phyloP scores from a whole-genome alignment of 2,113 vertebrate genomes.

The Saguinus midas region DNA sequence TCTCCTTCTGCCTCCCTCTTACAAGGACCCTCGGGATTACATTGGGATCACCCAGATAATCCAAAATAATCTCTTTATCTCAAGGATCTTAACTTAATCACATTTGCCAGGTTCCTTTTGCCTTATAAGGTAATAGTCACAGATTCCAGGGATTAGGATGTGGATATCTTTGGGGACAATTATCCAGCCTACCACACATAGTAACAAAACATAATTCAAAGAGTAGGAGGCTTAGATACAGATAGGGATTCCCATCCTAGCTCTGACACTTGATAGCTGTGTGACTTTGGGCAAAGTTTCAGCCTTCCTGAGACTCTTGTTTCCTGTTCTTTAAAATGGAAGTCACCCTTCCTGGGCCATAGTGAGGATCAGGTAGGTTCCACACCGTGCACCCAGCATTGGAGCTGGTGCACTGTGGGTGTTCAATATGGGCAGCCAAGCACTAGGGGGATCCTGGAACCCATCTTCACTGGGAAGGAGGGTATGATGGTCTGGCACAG shows the following conservation, averaged over 20 bases:
- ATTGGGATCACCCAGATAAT: neutral
- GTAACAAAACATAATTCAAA: neutral
- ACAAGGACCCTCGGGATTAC: neutral
- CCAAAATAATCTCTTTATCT: neutral
- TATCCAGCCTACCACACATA: neutral
- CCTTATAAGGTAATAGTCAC: neutral
- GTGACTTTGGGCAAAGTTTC: neutral
- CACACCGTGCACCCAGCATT: accelerated
- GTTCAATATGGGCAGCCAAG: neutral
- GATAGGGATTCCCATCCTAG: neutral
- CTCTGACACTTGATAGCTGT: neutral
- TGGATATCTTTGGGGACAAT: neutral
- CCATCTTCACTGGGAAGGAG: neutral
- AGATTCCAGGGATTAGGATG: neutral
- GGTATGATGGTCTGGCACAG: neutral
- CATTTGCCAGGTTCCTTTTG: neutral
- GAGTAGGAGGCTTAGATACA: neutral
- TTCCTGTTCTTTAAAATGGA: neutral
- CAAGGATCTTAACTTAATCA: neutral
- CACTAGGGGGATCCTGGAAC: neutral
- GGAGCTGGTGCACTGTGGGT: neutral
- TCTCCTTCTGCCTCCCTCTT: neutral
- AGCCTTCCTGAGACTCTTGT: neutral
- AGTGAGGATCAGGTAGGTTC: neutral
- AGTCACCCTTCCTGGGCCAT: neutral